Conservation (phyloP, 2,113 vertebrate genomes). For the Bagarius yarrelli region DNA sequence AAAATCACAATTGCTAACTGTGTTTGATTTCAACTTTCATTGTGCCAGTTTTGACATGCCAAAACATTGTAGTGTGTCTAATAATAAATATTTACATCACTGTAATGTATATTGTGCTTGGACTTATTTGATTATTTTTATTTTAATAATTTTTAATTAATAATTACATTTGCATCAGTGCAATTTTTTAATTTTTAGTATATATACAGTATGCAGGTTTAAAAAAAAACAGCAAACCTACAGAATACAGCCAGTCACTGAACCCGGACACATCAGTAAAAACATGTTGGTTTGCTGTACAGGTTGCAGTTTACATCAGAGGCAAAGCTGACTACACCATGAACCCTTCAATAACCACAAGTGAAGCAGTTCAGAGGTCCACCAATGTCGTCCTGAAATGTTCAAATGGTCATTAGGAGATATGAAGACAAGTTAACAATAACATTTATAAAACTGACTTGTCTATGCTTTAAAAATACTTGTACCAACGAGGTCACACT, state of each 20-base stretch:
- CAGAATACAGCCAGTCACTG: constrained; percentile 59
- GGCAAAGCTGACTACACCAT: constrained; percentile 69
- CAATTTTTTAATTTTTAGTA: no score
- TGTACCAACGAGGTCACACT: constrained; percentile 62
- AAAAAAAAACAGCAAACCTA: constrained; percentile 51
- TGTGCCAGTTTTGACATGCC: not conserved
- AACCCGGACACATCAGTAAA: constrained; percentile 71
- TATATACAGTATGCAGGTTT: no score
- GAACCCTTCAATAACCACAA: constrained; percentile 60
- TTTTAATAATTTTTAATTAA: no score
- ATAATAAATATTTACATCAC: not conserved
- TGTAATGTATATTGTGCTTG: not conserved
- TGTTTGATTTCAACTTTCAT: not conserved
- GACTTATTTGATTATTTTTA: not conserved
- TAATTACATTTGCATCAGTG: no score
- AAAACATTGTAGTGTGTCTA: not conserved
- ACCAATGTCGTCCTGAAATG: constrained; percentile 66
- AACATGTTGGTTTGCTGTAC: constrained; percentile 64
- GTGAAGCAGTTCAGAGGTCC: constrained; percentile 65
- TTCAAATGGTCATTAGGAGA: constrained; percentile 22
- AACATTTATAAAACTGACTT: not conserved
- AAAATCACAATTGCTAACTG: not conserved
- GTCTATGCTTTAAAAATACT: not conserved
- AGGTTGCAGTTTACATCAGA: constrained; percentile 64
- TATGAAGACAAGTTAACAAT: not conserved